These are phyloP conservation scores for Aviceda subcristata DNA, from an alignment of 2,113 vertebrate genomes.

Conservation along the genomic window DNA sequence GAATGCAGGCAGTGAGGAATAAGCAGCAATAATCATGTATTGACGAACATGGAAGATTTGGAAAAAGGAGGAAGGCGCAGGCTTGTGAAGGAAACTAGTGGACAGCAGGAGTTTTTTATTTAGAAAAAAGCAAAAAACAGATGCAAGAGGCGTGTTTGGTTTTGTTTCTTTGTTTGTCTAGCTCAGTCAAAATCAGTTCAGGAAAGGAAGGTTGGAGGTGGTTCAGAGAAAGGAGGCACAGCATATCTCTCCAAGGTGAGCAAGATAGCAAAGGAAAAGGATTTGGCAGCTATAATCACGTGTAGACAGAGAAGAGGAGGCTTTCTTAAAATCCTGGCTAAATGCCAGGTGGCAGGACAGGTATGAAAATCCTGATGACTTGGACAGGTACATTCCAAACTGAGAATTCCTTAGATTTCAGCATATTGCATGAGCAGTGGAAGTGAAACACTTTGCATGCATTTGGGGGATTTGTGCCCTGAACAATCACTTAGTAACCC, in stretches of 20 bases:
- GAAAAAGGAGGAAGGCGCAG: not conserved
- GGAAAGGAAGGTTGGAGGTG: not conserved
- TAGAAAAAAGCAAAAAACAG: not conserved
- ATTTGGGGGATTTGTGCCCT: not conserved
- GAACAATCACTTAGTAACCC: not conserved
- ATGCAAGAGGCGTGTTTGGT: not conserved
- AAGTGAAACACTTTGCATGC: accelerated
- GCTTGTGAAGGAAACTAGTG: not conserved
- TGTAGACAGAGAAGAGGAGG: not conserved
- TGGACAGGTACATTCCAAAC: not conserved
- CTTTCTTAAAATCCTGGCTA: not conserved
- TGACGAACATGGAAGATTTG: not conserved
- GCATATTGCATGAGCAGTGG: not conserved
- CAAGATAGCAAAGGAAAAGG: not conserved
- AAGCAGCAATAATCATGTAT: not conserved
- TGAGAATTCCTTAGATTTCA: not conserved
- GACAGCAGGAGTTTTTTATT: not conserved
- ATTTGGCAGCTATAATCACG: not conserved
- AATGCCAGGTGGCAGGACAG: not conserved
- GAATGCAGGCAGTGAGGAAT: not conserved
- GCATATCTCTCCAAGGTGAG: not conserved
- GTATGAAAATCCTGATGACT: not conserved
- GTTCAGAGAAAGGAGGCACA: not conserved
- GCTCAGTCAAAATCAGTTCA: not conserved
- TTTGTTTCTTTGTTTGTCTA: constrained; percentile 23